Percentiles rank a stretch among this genome's conserved stretches.
These are phyloP conservation scores for Scolanthus callimorphus DNA, from an alignment of 92 coral and sea anemone species.

Conservation along the genomic window DNA sequence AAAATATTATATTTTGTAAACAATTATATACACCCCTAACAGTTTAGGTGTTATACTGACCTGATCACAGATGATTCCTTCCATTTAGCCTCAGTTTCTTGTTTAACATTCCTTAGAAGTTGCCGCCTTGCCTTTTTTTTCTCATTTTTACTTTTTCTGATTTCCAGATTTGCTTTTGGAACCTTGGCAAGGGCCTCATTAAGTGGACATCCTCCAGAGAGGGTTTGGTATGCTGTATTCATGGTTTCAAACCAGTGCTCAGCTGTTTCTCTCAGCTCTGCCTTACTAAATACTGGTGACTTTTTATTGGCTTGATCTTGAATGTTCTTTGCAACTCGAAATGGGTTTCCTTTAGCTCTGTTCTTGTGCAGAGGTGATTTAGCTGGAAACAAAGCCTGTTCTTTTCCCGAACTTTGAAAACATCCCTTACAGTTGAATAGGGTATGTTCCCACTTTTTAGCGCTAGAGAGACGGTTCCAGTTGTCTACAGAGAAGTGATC, in stretches of 20 bases:
- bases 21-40: too few relatives aligned
- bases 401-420: conserved; percentile 1
- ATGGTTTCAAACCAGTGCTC: conserved; percentile 5
- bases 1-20: background rate
- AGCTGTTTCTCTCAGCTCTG: conserved; percentile 7
- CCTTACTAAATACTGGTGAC: background rate
- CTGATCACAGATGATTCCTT: conserved; percentile 16
- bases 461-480: conserved; percentile 26
- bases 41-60: background rate
- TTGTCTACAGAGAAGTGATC: conserved; percentile 11
- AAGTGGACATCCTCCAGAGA: conserved; percentile 8
- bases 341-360: conserved; percentile 30
- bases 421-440: conserved; percentile 46
- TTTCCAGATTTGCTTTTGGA: conserved; percentile 17
- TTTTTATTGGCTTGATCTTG: background rate
- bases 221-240: conserved; percentile 6
- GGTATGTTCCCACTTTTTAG: conserved; percentile 36
- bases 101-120: conserved; percentile 6
- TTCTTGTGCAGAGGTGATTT: conserved; percentile 15
- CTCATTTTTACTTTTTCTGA: conserved; percentile 10
- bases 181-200: conserved; percentile 28
- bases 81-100: conserved; percentile 17
- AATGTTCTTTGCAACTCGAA: conserved; percentile 1
- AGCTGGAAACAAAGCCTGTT: conserved; percentile 30
- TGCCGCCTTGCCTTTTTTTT: conserved; percentile 13